Percentiles rank a stretch among this genome's conserved stretches.
Conservation (phyloP, 53 echinoderm and acorn worm genomes). For the Hippasteria phrygiana region DNA sequence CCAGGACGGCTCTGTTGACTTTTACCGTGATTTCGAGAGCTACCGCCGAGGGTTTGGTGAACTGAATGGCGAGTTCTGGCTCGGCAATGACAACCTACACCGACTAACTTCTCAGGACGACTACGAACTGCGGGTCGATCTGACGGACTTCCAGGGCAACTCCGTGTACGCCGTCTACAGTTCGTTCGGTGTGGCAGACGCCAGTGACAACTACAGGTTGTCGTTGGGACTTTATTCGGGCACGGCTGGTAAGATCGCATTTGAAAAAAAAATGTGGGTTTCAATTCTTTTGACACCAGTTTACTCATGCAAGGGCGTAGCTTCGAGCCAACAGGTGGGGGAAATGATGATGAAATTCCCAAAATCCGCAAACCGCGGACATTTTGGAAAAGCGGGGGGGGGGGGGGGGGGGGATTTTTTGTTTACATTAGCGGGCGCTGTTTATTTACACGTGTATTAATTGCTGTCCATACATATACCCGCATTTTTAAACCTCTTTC, state of each 20-base stretch:
- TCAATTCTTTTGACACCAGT: no score
- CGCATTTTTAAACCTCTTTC: no score
- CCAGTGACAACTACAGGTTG: slow-evolving; percentile 43
- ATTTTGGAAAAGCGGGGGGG: no score
- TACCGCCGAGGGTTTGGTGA: slow-evolving; percentile 71
- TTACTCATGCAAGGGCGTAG: no score
- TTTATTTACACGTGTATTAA: no score
- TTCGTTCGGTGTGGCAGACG: slow-evolving; percentile 58
- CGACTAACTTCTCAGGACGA: slow-evolving; percentile 61
- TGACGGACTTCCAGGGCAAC: slow-evolving; percentile 46
- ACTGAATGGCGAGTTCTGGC: slow-evolving; percentile 70
- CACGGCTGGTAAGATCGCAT: slow-evolving; percentile 57
- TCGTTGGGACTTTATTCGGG: slow-evolving; percentile 62
- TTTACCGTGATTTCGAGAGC: slow-evolving; percentile 51
- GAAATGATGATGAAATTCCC: no score
- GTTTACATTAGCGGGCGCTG: no score
- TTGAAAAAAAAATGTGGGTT: neutral
- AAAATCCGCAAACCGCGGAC: no score
- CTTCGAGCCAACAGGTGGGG: no score
- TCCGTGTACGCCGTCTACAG: slow-evolving; percentile 57
- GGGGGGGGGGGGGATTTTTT: no score
- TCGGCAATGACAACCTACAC: slow-evolving; percentile 68
- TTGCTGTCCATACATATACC: no score
- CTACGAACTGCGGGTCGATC: slow-evolving; percentile 60
- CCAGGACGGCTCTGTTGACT: slow-evolving; percentile 60